Percentiles rank a stretch among this genome's conserved stretches.
phyloP scores from a whole-genome alignment of 2,113 vertebrate genomes.

The Jacana jacana region DNA sequence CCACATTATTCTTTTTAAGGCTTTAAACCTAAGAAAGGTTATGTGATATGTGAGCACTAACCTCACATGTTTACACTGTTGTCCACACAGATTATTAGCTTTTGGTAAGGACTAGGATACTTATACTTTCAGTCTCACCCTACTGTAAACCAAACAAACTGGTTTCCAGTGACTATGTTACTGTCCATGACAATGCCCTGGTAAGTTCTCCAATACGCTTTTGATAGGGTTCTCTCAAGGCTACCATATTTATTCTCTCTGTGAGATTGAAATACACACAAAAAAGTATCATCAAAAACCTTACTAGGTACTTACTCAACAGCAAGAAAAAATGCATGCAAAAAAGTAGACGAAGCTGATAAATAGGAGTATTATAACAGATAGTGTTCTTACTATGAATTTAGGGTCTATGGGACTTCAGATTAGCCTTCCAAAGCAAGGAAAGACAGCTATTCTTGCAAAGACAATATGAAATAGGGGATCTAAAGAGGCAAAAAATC shows the following conservation, averaged over 20 bases:
- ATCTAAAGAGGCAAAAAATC: not conserved
- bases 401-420: not conserved
- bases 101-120: not conserved
- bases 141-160: not conserved
- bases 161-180: not conserved
- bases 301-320: not conserved
- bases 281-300: not conserved
- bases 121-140: not conserved
- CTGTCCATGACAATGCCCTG: not conserved
- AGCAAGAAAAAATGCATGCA: not conserved
- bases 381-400: not conserved
- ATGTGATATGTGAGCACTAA: not conserved
- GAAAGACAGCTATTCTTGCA: not conserved
- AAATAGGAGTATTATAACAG: not conserved
- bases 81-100: not conserved
- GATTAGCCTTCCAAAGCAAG: not conserved
- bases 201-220: not conserved
- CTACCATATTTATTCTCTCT: not conserved
- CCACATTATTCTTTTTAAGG: not conserved
- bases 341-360: not conserved
- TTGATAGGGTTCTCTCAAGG: not conserved
- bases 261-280: not conserved
- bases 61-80: not conserved
- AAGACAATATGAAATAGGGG: not conserved
- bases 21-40: not conserved